Evolutionary conservation across 1,140 invertebrate species (phyloP), one percentile per base, ranked within the genome.

Genomic region (Eurytemora carolleeae): DNA sequence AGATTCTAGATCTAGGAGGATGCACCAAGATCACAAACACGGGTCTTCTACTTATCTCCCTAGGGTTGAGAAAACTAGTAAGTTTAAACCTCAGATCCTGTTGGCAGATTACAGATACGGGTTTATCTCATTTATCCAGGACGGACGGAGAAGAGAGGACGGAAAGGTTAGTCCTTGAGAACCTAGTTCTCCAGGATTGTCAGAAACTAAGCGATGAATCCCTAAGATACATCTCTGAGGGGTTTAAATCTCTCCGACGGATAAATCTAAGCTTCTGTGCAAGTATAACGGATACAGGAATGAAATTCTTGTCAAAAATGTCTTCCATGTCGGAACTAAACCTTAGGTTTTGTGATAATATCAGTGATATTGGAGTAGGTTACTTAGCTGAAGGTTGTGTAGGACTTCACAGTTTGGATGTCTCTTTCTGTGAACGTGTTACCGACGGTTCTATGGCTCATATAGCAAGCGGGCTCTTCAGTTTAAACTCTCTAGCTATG

Each of bases 341-440:
- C 69, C 75, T 96, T 24, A 76, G 89, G 63, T 85, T 86, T 7
- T 95, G 90, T 76, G 89, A 94, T 74, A 91, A 89, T 68, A 85
- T 94, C 15, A 87, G 86, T 2, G 89, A 94, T 70, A 82, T 83
- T 19, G 90, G 89, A 0, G 83, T 94, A 73, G 86, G 85, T 1
- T 89, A 89, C 71, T 75, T 95, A 22, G 86, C 87, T 0, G 86
- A 93, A 69, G 88, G 87, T 3, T 64, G 68, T 23, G 83, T 83
- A 44, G 74, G 83, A 59, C 79, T 94, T 53, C 78, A 80, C 15
- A 81, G 81, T 0, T 74, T 94, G 59, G 90, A 94, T 70, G 86
- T 94, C 0, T 91, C 87, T 55, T 95, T 95, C 71, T 94, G 90
- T 76, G 90, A 94, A 71, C 93, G 92, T 74, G 84, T 95, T 64